A percentile compares a stretch with the other conserved stretches of the same genome.
Conservation (phyloP, 2,888 invertebrate genomes). For the Sycophila texana region DNA sequence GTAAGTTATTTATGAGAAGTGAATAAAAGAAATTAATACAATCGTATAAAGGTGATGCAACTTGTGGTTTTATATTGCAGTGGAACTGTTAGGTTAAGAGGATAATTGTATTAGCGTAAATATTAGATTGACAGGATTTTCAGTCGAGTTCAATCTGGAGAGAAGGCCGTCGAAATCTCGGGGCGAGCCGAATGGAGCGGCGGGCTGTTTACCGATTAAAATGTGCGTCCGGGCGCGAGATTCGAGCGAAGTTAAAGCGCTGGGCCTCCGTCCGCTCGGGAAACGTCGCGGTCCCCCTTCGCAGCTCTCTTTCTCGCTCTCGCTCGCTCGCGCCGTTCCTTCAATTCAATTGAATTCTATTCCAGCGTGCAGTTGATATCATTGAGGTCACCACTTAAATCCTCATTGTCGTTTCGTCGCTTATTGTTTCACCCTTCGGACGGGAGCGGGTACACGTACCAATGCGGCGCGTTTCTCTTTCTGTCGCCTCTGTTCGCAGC, state of each 20-base stretch:
- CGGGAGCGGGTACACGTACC: slow-evolving; percentile 41
- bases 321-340: slow-evolving; percentile 66
- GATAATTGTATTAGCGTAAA: too few species aligned
- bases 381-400: slow-evolving; percentile 76
- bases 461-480: slow-evolving; percentile 33
- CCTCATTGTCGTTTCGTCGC: slow-evolving; percentile 75
- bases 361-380: slow-evolving; percentile 75
- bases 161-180: slow-evolving; percentile 9
- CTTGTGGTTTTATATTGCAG: too few species aligned
- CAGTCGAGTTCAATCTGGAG: not conserved
- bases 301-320: too few species aligned
- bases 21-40: too few species aligned
- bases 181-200: not conserved
- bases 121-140: too few species aligned
- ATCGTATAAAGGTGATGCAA: too few species aligned
- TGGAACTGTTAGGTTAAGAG: too few species aligned
- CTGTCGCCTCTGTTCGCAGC: slow-evolving; percentile 11
- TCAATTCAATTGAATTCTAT: slow-evolving; percentile 76
- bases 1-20: too few species aligned
- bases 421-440: slow-evolving; percentile 75
- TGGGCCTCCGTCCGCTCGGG: not conserved
- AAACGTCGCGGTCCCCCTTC: not conserved
- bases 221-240: slow-evolving; percentile 18
- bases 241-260: slow-evolving; percentile 7
- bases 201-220: slow-evolving; percentile 10